Evolutionary conservation across 2,113 vertebrate genomes (phyloP).

Genomic region (Rhipidura dahli): DNA sequence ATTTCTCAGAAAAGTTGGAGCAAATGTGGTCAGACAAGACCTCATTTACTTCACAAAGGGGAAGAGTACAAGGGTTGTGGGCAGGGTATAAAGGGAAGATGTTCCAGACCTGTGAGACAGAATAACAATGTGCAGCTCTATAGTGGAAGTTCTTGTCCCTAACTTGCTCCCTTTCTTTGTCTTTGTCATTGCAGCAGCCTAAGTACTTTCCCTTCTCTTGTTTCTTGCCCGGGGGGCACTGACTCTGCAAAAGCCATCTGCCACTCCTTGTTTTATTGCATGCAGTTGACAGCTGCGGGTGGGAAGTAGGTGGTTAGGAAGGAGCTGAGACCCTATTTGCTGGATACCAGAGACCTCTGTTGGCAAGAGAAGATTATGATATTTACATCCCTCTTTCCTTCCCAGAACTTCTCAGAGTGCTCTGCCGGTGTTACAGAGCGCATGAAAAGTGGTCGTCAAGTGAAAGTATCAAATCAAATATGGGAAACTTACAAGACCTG

Average conservation of each 20-base stretch:
- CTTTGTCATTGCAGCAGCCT: background rate
- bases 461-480: background rate
- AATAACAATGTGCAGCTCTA: background rate
- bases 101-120: background rate
- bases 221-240: background rate
- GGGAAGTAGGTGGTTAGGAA: background rate
- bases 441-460: background rate
- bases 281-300: conserved; percentile 39
- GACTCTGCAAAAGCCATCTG: conserved; percentile 34
- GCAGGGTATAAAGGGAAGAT: background rate
- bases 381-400: background rate
- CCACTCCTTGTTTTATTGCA: background rate
- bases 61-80: background rate
- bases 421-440: background rate
- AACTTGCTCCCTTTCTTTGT: background rate
- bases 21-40: background rate
- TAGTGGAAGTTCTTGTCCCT: background rate
- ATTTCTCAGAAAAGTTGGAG: background rate
- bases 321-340: background rate
- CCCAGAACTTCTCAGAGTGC: background rate
- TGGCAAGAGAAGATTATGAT: background rate
- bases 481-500: background rate
- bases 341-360: conserved; percentile 3
- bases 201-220: background rate
- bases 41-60: background rate